These are phyloP conservation scores for Setipinna tenuifilis DNA, from an alignment of 2,797 vertebrate genomes.

Conservation along the genomic window DNA sequence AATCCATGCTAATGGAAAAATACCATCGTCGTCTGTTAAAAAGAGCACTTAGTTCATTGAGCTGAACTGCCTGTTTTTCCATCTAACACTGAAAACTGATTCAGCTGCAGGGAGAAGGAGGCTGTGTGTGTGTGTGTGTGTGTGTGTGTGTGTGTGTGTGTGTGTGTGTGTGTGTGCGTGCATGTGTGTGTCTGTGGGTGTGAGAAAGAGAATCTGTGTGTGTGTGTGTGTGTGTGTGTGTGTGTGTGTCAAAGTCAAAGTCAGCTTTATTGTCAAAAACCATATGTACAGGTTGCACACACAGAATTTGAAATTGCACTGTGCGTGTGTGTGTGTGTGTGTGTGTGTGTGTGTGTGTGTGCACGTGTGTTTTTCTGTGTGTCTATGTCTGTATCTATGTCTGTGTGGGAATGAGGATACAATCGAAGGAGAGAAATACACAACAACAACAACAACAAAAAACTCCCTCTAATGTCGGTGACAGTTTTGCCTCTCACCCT, in stretches of 20 bases:
- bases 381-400: too few species aligned
- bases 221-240: too few species aligned
- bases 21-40: not conserved
- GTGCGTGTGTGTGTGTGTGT: too few species aligned
- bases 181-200: not conserved
- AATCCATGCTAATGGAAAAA: conserved; percentile 4
- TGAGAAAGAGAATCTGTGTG: too few species aligned
- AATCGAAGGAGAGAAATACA: not conserved
- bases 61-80: not conserved
- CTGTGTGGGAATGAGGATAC: too few species aligned
- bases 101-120: not conserved
- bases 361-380: too few species aligned
- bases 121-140: not conserved
- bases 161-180: not conserved
- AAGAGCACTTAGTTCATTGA: not conserved
- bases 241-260: too few species aligned
- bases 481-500: not conserved
- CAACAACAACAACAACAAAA: not conserved
- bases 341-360: too few species aligned
- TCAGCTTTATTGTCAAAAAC: too few species aligned
- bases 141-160: not conserved
- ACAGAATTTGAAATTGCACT: too few species aligned
- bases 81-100: conserved; percentile 34
- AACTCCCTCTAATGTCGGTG: not conserved
- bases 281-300: too few species aligned